Evolutionary conservation across 2,113 vertebrate genomes (phyloP).

Genomic region (Catharus fuscescens): DNA sequence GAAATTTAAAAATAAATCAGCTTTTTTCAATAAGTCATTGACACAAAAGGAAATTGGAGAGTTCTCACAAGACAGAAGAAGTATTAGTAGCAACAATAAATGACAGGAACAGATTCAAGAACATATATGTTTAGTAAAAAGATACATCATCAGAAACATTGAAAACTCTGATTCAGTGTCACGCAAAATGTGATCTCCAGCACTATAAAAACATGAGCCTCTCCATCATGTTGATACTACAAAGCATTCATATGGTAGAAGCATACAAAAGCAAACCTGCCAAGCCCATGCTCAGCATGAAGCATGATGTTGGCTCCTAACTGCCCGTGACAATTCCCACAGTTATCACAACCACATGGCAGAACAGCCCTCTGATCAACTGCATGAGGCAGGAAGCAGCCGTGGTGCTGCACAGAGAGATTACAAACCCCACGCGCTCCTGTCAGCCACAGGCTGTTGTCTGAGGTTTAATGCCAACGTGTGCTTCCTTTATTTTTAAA

Average conservation of each 20-base stretch:
- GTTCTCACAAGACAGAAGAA: neutral
- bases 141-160: neutral
- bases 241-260: neutral
- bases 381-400: neutral
- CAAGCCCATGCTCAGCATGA: neutral
- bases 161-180: neutral
- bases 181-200: neutral
- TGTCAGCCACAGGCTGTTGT: neutral
- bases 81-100: neutral
- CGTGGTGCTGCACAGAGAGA: accelerated
- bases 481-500: neutral
- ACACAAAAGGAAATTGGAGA: neutral
- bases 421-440: neutral
- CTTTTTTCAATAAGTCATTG: neutral
- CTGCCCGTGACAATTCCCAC: neutral
- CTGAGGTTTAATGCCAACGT: neutral
- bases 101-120: neutral
- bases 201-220: neutral
- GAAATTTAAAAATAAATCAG: neutral
- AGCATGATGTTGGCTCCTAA: neutral
- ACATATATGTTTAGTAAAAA: neutral
- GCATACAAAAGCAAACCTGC: neutral
- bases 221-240: neutral
- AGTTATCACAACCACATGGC: neutral
- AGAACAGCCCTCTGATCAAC: neutral